Percentiles rank a stretch among this genome's conserved stretches.
phyloP scores from a whole-genome alignment of 2,797 vertebrate species.

The Poeciliopsis presidionis region DNA sequence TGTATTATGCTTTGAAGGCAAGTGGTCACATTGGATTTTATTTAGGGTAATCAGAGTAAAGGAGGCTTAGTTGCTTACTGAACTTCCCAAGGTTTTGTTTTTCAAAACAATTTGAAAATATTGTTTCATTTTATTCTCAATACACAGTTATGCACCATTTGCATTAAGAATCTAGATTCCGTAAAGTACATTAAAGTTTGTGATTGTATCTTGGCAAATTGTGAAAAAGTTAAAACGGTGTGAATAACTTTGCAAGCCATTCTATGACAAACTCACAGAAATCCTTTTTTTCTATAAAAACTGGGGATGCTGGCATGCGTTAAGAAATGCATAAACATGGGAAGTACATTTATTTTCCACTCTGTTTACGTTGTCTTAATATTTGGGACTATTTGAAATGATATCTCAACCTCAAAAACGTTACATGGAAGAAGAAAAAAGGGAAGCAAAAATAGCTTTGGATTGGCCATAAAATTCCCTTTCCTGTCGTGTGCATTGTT shows the following conservation, averaged over 20 bases:
- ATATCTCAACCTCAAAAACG: neutral
- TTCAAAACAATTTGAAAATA: neutral
- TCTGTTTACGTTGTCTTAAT: neutral
- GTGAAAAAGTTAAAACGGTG: neutral
- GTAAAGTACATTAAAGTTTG: neutral
- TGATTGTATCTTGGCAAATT: neutral
- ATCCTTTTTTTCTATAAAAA: neutral
- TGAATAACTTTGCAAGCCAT: neutral
- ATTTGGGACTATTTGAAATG: neutral
- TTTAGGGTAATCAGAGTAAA: neutral
- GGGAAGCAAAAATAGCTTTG: neutral
- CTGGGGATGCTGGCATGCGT: neutral
- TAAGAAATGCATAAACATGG: neutral
- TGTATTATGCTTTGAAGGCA: neutral
- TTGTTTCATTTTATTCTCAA: neutral
- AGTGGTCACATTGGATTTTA: neutral
- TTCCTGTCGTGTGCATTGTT: neutral
- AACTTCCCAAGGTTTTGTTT: no score
- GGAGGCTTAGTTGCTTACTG: neutral
- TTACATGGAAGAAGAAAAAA: neutral
- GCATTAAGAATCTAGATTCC: neutral
- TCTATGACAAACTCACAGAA: neutral
- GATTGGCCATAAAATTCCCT: neutral
- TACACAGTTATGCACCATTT: neutral
- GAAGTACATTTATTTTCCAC: neutral